Conservation (phyloP, 2,888 invertebrate species). For the Carpatolechia fugitivella region DNA sequence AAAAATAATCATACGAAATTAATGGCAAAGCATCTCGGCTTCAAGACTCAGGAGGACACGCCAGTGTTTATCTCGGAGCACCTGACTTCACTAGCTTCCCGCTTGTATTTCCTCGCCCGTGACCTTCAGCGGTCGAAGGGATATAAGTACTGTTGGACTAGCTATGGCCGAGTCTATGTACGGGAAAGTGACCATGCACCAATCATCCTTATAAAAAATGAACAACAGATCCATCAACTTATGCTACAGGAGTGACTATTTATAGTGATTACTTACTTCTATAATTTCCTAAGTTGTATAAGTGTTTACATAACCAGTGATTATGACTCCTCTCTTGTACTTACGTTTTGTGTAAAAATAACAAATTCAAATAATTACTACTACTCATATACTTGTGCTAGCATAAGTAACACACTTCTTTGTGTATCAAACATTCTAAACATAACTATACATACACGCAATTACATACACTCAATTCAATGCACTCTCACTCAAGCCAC, state of each 20-base stretch:
- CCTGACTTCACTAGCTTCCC: slow-evolving; percentile 7
- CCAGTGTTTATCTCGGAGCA: slow-evolving; percentile 10
- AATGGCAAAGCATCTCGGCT: slow-evolving; percentile 23
- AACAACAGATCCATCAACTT: not conserved
- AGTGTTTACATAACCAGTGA: not conserved
- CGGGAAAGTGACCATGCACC: not conserved
- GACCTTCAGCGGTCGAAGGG: too few species aligned
- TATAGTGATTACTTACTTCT: not conserved
- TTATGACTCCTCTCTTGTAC: not conserved
- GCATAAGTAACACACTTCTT: too few species aligned
- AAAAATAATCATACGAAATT: slow-evolving; percentile 8
- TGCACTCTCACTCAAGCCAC: too few species aligned
- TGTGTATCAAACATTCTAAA: too few species aligned
- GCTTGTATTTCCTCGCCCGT: slow-evolving; percentile 11
- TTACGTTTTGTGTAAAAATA: too few species aligned
- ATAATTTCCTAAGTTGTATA: not conserved
- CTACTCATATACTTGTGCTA: too few species aligned
- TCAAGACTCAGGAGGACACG: too few species aligned
- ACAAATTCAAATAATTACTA: too few species aligned
- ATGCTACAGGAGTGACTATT: too few species aligned
- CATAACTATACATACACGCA: too few species aligned
- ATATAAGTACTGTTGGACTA: slow-evolving; percentile 12
- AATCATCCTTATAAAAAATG: not conserved
- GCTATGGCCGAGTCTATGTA: slow-evolving; percentile 1
- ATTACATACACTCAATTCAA: too few species aligned